Evolutionary conservation across 1,140 invertebrate species (phyloP), one percentile per base, ranked within the genome.

Genomic region (Bombus huntii): DNA sequence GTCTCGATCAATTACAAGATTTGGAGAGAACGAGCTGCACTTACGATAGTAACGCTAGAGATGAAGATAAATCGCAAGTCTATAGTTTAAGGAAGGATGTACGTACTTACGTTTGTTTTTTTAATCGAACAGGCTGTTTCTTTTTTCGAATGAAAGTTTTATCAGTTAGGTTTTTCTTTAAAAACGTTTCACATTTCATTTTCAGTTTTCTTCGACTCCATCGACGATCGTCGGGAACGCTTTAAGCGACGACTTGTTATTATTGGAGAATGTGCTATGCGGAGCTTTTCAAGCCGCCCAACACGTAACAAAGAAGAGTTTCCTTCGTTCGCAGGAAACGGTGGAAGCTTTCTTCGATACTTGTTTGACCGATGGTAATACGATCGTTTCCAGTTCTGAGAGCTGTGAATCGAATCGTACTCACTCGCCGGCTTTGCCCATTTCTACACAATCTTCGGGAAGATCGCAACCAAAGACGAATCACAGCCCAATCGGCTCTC

Each of bases 201-300:
- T 79, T 73, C 42, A 84, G 77, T 47, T 44, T 22, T 8, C 31
- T 31, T 42, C 37, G 22, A 28, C 25, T 2, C 53, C 65, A 66
- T 18, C 91, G 0, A 87, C 91, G 28, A 92, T 91, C 47, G 75
- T 81, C 10, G 79, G 90, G 0, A 87, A 85, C 25, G 81, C 91
- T 59, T 78, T 84, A 25, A 76, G 39, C 42, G 90, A 93, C 31
- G 87, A 84, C 15, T 87, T 86, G 25, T 79, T 93, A 12, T 77
- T 94, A 18, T 70, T 93, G 42, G 79, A 92, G 18, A 91, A 90
- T 0, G 68, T 93, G 15, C 59, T 88, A 0, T 77, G 70, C 2
- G 88, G 83, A 2, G 80, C 68, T 10, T 92, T 91, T 18, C 92
- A 94, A 84, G 15, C 87, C 22, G 92, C 90, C 1, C 87, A 91